Evolutionary conservation across 2,888 invertebrate genomes (phyloP), one percentile per base, ranked within the genome.

Genomic region (Achlya flavicornis): DNA sequence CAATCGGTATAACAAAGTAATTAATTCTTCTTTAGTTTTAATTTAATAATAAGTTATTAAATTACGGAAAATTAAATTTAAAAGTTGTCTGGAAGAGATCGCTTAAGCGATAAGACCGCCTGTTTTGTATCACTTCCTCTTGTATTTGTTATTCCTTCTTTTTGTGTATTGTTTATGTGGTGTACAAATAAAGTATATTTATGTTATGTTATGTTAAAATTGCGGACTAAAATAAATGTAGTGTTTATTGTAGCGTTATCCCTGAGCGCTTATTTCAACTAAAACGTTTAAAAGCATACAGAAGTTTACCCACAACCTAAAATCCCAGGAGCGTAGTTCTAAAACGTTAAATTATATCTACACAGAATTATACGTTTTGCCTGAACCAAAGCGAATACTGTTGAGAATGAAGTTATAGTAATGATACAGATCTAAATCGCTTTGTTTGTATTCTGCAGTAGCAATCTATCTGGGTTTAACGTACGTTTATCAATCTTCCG

Each of bases 401-500:
- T 53, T 53, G 19, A 53, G 53, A 74, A 78, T 75, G 60, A 73
- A 78, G 77, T 75, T 80, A 80, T 80, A 72, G 71, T 61, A 58
- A 64, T 65, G 77, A 76, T 78, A 76, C 64, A 61, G 70, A 84
- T 80, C 80, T 81, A 66, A 76, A 79, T 78, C 74, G 68, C 63
- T 73, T 64, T 78, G 80, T 82, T 77, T 79, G 81, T 80, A 76
- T 76, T 77, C 73, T 75, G 73, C n/a, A n/a, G n/a, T 19, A 53
- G 19, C 74, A 76, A 76, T 77, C 73, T 79, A 77, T 81, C 77
- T 76, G 71, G 72, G 75, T 69, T 76, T 70, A 74, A 77, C 77
- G 77, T 78, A 76, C 79, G 80, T 80, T 84, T 87, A 87, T 85
- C 86, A 85, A 83, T 83, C 81, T 83, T 77, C 77, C 81, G 80